These are phyloP conservation scores for Austrolebias charrua DNA, from an alignment of 2,797 vertebrate species.

Conservation along the genomic window DNA sequence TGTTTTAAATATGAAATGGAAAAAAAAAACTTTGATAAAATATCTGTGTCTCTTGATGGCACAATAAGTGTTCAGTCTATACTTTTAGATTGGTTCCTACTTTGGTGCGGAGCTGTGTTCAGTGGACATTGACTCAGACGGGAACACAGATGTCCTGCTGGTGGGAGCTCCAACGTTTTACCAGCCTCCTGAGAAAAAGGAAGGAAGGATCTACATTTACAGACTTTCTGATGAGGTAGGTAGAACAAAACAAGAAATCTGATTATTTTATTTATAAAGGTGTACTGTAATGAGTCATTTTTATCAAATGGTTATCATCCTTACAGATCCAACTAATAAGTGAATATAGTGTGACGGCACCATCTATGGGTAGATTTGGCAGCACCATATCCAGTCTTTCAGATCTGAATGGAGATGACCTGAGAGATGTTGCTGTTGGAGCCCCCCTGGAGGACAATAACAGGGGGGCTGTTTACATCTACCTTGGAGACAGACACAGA, in stretches of 20 bases:
- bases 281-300: background rate
- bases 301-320: background rate
- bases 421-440: slow-evolving; percentile 84
- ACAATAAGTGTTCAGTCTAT: background rate
- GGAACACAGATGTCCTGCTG: slow-evolving; percentile 81
- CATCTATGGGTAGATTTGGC: slow-evolving; percentile 79
- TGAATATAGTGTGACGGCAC: slow-evolving; percentile 45
- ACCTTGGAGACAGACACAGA: slow-evolving; percentile 67
- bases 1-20: no score
- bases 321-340: slow-evolving; percentile 54
- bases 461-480: slow-evolving; percentile 84
- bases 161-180: slow-evolving; percentile 82
- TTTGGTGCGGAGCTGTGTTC: slow-evolving; percentile 84
- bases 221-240: slow-evolving; percentile 69
- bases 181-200: slow-evolving; percentile 66
- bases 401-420: slow-evolving; percentile 84
- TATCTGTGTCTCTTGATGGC: no score
- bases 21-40: no score
- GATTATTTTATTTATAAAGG: background rate
- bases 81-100: slow-evolving; percentile 84
- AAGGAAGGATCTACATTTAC: slow-evolving; percentile 81
- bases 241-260: slow-evolving; percentile 19
- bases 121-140: slow-evolving; percentile 78
- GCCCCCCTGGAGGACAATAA: slow-evolving; percentile 83
- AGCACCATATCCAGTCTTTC: slow-evolving; percentile 76